Evolutionary conservation across 2,797 vertebrate genomes (phyloP), one percentile per base, ranked within the genome.

Genomic region (Nannoperca obscura): DNA sequence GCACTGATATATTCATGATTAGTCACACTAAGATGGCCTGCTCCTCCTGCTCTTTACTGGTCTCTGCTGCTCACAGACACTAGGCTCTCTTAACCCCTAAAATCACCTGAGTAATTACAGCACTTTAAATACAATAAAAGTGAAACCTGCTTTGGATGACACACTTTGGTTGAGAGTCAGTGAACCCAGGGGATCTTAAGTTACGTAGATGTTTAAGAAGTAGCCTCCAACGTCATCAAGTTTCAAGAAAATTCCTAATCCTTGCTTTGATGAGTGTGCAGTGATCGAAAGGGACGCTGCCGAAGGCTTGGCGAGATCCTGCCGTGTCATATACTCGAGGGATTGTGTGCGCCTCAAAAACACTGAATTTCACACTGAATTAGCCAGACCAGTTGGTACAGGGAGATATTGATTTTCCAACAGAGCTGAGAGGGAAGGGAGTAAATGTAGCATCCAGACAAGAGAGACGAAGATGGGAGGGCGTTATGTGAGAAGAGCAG

Each of bases 351-450:
- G 60, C 89, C 90, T 91, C 90, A 92, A 90, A 91, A 88, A 89
- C 90, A 85, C 84, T 77, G 76, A 90, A 92, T 94, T 94, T 94
- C 93, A 94, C 93, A 92, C 82, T 81, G 85, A 91, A 94, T 94
- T 93, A 94, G 86, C 81, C 87, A 73, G 90, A 84, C 87, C 89
- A 93, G 91, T 92, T 93, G 92, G 90, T 92, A 86, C 74, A 75
- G 81, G 81, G 86, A 93, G 92, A 94, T 93, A 94, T 93, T 90
- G 91, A 94, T 93, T 95, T 92, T 92, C 87, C 80, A 74, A 84
- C 78, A 62, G 76, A 84, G 86, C 85, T 84, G 81, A 91, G 83
- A 84, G 71, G 59, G 76, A 60, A 83, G 74, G 81, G 80, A 86
- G 73, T 86, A 89, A 88, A 82, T 70, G 78, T 77, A 83, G 83